phyloP scores from a whole-genome alignment of 2,797 vertebrate genomes.

The Brachymystax lenok region DNA sequence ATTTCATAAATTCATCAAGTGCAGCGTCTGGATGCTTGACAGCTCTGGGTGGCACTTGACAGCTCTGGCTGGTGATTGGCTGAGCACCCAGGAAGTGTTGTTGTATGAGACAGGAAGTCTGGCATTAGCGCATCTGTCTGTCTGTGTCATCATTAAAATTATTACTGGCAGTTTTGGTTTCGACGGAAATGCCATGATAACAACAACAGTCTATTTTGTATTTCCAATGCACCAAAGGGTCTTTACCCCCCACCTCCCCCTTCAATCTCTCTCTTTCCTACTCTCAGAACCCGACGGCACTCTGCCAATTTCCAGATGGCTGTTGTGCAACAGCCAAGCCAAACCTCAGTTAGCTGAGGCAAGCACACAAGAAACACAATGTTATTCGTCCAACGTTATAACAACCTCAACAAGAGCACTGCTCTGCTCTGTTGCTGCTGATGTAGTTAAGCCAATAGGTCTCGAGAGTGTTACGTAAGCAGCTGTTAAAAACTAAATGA shows the following conservation, averaged over 20 bases:
- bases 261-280: neutral
- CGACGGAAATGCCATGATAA: no score
- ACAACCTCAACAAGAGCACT: neutral
- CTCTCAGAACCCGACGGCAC: neutral
- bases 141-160: no score
- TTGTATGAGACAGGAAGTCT: conserved; percentile 7
- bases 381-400: conserved; percentile 5
- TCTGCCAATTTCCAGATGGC: conserved; percentile 47
- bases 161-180: no score
- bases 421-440: neutral
- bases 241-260: no score
- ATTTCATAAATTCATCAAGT: no score
- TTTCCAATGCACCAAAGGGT: no score
- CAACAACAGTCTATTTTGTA: no score
- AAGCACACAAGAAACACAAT: conserved; percentile 15
- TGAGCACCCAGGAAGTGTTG: neutral
- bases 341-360: conserved; percentile 33
- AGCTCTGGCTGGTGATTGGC: conserved; percentile 18
- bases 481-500: neutral
- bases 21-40: no score
- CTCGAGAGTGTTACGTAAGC: neutral
- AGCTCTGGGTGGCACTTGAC: neutral
- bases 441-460: neutral
- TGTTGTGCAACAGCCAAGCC: conserved; percentile 49
- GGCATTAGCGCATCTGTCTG: neutral